Evolutionary conservation across 2,888 invertebrate genomes (phyloP).

Genomic region (Oeneis ivallda): DNA sequence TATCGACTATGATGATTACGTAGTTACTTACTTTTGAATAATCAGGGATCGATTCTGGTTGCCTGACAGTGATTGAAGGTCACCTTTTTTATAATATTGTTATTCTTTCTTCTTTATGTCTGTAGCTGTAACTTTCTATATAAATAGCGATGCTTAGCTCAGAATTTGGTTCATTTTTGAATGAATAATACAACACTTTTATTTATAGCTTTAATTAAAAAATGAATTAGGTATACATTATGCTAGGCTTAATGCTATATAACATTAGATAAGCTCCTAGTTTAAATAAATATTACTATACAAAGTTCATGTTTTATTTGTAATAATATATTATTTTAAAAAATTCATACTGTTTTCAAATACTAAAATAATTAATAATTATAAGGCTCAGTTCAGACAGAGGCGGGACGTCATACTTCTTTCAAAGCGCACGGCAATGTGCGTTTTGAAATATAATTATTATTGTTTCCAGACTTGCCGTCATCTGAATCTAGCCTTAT

Average conservation of each 20-base stretch:
- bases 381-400: not conserved
- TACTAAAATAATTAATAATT: not conserved
- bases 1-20: no score
- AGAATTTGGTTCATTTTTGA: not conserved
- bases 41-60: no score
- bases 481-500: not conserved
- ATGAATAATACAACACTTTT: not conserved
- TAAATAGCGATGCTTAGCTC: no score
- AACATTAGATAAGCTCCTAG: conserved; percentile 16
- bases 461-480: not conserved
- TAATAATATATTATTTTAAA: no score
- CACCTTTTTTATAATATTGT: no score
- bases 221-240: conserved; percentile 35
- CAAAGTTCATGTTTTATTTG: conserved; percentile 20
- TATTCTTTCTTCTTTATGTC: no score
- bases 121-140: no score
- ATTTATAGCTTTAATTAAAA: conserved; percentile 40
- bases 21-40: no score
- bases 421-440: not conserved
- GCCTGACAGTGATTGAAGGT: no score
- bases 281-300: conserved; percentile 33
- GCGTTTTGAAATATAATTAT: not conserved
- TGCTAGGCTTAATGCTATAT: conserved; percentile 20
- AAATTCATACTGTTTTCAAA: conserved; percentile 1
- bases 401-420: not conserved